Percentiles rank a stretch among this genome's conserved stretches.
These are phyloP conservation scores for Lysiphlebus fabarum DNA, from an alignment of 1,140 invertebrate species.

Conservation along the genomic window DNA sequence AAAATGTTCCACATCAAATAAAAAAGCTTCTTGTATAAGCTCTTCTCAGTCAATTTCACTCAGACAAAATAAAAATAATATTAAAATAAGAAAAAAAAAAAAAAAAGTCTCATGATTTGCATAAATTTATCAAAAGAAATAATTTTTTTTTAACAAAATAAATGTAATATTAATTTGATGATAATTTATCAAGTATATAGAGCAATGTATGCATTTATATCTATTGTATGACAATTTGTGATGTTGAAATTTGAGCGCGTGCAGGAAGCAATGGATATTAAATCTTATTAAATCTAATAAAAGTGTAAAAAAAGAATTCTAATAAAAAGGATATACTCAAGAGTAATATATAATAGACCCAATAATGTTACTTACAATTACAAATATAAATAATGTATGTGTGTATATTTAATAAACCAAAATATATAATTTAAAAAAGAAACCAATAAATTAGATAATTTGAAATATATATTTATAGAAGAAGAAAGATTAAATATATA, in stretches of 20 bases:
- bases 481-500: too few species aligned
- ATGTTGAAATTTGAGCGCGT: background rate
- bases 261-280: slow-evolving; percentile 18
- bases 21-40: too few species aligned
- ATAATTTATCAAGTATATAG: background rate
- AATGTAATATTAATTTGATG: background rate
- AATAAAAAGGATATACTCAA: slow-evolving; percentile 19
- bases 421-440: background rate
- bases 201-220: background rate
- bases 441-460: too few species aligned
- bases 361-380: background rate
- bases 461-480: too few species aligned
- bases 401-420: slow-evolving; percentile 8
- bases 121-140: too few species aligned
- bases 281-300: slow-evolving; percentile 23
- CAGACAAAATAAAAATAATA: too few species aligned
- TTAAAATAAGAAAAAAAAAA: too few species aligned
- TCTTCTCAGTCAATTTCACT: too few species aligned
- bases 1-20: too few species aligned
- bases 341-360: slow-evolving; percentile 26
- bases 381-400: slow-evolving; percentile 2
- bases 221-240: background rate
- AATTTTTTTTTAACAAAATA: too few species aligned
- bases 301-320: slow-evolving; percentile 22
- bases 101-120: too few species aligned